Conservation (phyloP, 2,797 vertebrate species). For the Squalus acanthias region DNA sequence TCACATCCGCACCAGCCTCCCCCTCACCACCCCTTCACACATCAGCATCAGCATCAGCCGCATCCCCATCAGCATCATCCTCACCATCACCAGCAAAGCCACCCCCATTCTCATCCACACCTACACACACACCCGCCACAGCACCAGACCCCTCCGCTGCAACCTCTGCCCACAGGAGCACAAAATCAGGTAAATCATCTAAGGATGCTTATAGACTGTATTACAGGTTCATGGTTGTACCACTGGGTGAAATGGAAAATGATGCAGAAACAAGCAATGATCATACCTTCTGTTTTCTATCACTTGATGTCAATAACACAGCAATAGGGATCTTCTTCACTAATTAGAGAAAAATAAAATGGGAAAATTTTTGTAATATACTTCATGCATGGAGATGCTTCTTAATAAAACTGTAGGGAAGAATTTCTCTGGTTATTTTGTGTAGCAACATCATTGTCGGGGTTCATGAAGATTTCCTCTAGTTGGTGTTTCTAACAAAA, state of each 20-base stretch:
- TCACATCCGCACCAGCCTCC: conserved; percentile 79
- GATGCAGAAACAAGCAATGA: neutral
- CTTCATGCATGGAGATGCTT: neutral
- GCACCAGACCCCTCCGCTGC: conserved; percentile 92
- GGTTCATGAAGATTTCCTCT: neutral
- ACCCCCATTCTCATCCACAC: conserved; percentile 82
- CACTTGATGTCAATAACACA: neutral
- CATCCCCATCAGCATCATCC: conserved; percentile 54
- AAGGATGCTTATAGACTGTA: neutral
- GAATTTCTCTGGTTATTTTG: neutral
- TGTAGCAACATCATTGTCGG: neutral
- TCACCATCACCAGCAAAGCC: conserved; percentile 75
- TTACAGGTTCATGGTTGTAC: neutral
- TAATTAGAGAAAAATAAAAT: neutral
- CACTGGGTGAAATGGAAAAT: neutral
- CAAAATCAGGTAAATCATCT: conserved; percentile 77
- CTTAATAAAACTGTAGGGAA: neutral
- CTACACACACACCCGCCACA: conserved; percentile 72
- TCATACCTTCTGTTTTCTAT: neutral
- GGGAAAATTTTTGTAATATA: neutral
- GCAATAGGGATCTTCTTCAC: neutral
- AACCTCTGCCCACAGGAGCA: conserved; percentile 79
- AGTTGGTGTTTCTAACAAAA: neutral
- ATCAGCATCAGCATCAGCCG: conserved; percentile 77
- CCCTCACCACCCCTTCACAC: conserved; percentile 81